phyloP scores from a whole-genome alignment of 2,113 vertebrate species.

The Panurus biarmicus region DNA sequence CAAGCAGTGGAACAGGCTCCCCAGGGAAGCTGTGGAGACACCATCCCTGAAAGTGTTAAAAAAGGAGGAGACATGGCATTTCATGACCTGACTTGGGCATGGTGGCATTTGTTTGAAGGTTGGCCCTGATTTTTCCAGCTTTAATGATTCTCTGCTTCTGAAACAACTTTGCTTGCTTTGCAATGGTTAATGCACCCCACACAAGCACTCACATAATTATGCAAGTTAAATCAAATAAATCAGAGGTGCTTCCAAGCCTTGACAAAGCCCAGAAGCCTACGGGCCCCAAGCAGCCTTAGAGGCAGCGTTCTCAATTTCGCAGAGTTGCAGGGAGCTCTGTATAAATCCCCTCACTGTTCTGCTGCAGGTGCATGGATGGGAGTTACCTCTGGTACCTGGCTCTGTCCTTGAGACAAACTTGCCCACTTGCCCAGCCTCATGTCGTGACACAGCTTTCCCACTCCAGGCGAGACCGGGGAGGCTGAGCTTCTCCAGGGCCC shows the following conservation, averaged over 20 bases:
- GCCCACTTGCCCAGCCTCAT: fast-evolving
- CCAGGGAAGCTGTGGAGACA: neutral
- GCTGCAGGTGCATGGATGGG: neutral
- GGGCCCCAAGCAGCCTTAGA: neutral
- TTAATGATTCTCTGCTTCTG: neutral
- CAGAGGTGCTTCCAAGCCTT: neutral
- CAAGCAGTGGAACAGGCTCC: neutral
- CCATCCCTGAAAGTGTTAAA: neutral
- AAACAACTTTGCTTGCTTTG: neutral
- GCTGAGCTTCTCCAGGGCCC: neutral
- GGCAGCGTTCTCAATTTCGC: neutral
- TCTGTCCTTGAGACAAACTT: neutral
- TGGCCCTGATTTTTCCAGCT: neutral
- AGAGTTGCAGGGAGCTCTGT: neutral
- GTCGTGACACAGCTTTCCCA: neutral
- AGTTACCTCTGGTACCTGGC: neutral
- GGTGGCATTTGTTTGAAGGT: neutral
- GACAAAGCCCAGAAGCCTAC: neutral
- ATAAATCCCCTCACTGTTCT: neutral
- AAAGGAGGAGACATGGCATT: neutral
- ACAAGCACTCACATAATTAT: neutral
- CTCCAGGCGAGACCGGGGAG: neutral
- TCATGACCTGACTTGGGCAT: too few species aligned
- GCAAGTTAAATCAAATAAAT: neutral
- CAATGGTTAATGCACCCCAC: neutral